A percentile compares a stretch with the other conserved stretches of the same genome.
These are phyloP conservation scores for Cynaeus angustus DNA, from an alignment of 2,888 invertebrate species.

Conservation along the genomic window DNA sequence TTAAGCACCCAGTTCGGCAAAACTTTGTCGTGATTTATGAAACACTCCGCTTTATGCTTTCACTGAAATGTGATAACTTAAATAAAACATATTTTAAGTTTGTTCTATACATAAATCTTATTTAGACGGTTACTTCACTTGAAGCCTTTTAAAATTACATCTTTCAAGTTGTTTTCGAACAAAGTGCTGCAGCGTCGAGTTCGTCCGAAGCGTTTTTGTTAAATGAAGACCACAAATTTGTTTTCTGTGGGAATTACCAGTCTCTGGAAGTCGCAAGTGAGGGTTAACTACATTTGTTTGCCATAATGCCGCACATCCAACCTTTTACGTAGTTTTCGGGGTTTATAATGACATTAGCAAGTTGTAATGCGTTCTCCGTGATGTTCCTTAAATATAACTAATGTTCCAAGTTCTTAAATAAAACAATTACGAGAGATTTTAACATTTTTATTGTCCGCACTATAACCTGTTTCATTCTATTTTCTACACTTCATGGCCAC, in stretches of 20 bases:
- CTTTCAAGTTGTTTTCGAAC: not conserved
- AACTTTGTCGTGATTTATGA: constrained; percentile 53
- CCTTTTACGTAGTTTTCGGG: constrained; percentile 55
- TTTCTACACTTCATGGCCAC: not conserved
- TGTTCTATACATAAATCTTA: constrained; percentile 29
- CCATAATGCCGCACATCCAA: constrained; percentile 53
- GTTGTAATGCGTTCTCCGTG: constrained; percentile 54
- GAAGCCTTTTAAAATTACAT: constrained; percentile 28
- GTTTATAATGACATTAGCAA: constrained; percentile 55
- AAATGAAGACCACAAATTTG: constrained; percentile 11
- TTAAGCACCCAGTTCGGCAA: constrained; percentile 49
- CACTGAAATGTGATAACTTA: constrained; percentile 49
- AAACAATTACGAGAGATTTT: constrained; percentile 26
- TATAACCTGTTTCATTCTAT: not conserved
- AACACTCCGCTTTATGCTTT: constrained; percentile 49
- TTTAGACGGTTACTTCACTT: constrained; percentile 27
- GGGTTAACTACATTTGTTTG: constrained; percentile 55
- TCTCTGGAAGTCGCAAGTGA: constrained; percentile 29
- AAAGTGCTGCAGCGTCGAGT: not conserved
- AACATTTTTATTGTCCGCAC: constrained; percentile 3
- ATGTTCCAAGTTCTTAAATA: constrained; percentile 31
- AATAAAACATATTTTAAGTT: constrained; percentile 47
- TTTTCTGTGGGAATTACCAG: constrained; percentile 27
- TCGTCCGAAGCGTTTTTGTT: not conserved
- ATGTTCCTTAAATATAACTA: constrained; percentile 47